These are phyloP conservation scores for Aromia moschata DNA, from an alignment of 2,888 invertebrate species.

Conservation along the genomic window DNA sequence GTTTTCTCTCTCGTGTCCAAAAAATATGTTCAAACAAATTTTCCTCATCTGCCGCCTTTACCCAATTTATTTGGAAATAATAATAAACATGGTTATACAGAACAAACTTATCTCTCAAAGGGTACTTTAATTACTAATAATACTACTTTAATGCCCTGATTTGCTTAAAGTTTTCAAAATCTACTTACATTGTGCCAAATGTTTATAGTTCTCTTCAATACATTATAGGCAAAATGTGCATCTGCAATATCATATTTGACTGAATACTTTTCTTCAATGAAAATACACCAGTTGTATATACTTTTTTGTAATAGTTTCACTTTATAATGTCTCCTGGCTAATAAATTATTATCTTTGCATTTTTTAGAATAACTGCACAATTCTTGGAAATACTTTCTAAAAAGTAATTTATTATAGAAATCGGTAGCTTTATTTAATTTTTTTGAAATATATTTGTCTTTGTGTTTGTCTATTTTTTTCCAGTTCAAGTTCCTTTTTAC, in stretches of 20 bases:
- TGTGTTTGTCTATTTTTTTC: constrained; percentile 69
- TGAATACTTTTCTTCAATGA: constrained; percentile 45
- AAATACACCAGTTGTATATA: constrained; percentile 45
- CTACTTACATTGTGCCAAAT: constrained; percentile 65
- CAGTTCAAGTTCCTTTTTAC: constrained; percentile 67
- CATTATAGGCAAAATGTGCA: constrained; percentile 65
- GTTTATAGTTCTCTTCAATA: constrained; percentile 63
- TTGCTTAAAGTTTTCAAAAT: constrained; percentile 43
- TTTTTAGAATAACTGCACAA: constrained; percentile 57
- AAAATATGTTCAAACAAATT: too few relatives aligned
- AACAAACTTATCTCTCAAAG: too few relatives aligned
- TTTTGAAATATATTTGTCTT: constrained; percentile 60
- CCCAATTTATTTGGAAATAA: too few relatives aligned
- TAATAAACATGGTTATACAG: too few relatives aligned
- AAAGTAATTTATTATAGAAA: constrained; percentile 60
- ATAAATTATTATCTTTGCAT: constrained; percentile 56
- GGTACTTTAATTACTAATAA: too few relatives aligned
- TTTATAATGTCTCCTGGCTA: constrained; percentile 49
- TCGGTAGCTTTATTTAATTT: constrained; percentile 61
- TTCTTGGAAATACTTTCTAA: constrained; percentile 57
- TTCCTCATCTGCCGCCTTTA: too few relatives aligned
- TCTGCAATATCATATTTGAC: constrained; percentile 69
- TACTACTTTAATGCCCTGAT: too few relatives aligned
- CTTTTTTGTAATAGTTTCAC: constrained; percentile 43
- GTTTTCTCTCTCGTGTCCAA: too few relatives aligned